A percentile compares a stretch with the other conserved stretches of the same genome.
phyloP scores from a whole-genome alignment of 2,113 vertebrate species.

The Pithys albifrons region DNA sequence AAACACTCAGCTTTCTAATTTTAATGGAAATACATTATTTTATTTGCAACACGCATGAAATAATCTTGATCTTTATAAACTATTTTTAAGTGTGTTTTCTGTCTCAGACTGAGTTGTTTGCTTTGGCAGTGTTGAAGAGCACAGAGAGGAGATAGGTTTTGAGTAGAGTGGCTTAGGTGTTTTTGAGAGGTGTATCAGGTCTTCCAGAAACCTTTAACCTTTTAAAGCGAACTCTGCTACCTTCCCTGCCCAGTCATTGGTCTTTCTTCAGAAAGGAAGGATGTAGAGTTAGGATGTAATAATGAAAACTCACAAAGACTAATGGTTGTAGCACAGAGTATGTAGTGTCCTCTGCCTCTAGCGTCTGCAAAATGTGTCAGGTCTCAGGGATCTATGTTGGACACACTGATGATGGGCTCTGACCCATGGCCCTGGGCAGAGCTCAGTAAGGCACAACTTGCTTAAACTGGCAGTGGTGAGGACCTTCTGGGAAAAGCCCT shows the following conservation, averaged over 20 bases:
- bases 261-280: not conserved
- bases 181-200: not conserved
- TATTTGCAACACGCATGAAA: not conserved
- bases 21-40: not conserved
- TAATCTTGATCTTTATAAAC: not conserved
- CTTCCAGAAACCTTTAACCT: not conserved
- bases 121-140: not conserved
- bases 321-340: not conserved
- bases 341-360: not conserved
- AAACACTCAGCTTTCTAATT: not conserved
- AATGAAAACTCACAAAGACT: not conserved
- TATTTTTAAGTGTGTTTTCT: not conserved
- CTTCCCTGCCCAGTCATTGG: not conserved
- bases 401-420: not conserved
- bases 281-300: not conserved
- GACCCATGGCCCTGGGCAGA: fast-evolving
- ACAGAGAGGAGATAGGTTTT: not conserved
- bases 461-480: not conserved
- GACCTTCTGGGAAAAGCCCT: not conserved
- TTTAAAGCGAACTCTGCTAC: not conserved
- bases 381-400: not conserved
- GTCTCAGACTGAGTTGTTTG: not conserved
- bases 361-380: not conserved
- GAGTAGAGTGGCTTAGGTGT: not conserved
- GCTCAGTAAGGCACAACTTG: not conserved